These are phyloP conservation scores for Lamellibrachia columna DNA, from an alignment of 2,888 invertebrate species.

Conservation along the genomic window DNA sequence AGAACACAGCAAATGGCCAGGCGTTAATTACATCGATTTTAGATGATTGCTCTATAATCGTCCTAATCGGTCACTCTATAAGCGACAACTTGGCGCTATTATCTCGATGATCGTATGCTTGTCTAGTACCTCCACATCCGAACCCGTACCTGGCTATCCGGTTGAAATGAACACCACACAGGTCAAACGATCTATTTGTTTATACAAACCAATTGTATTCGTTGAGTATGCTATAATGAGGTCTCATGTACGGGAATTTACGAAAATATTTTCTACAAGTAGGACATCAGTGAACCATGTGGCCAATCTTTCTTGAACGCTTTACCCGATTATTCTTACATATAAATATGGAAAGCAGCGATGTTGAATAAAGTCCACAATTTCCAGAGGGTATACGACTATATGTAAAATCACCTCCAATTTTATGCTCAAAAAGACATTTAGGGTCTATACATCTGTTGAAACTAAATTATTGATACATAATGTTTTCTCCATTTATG, in stretches of 20 bases:
- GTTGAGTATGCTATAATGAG: background rate
- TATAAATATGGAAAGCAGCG: background rate
- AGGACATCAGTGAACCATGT: background rate
- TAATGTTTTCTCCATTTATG: no score
- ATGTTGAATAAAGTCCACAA: background rate
- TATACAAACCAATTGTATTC: background rate
- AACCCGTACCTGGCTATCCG: background rate
- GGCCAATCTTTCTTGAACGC: background rate
- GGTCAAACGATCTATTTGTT: background rate
- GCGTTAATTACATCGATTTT: background rate
- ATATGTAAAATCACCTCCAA: no score
- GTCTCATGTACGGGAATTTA: background rate
- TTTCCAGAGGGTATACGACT: no score
- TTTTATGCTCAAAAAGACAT: no score
- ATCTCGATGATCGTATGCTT: background rate
- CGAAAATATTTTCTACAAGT: background rate
- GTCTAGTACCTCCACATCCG: background rate
- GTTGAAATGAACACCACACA: background rate
- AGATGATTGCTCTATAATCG: constrained; percentile 3
- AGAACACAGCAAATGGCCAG: background rate
- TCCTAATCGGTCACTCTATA: background rate
- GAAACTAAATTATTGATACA: no score
- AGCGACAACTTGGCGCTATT: background rate
- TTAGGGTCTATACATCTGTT: no score
- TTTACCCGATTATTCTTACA: background rate